Conservation (phyloP, 2,888 invertebrate species). For the Ectobius pallidus region DNA sequence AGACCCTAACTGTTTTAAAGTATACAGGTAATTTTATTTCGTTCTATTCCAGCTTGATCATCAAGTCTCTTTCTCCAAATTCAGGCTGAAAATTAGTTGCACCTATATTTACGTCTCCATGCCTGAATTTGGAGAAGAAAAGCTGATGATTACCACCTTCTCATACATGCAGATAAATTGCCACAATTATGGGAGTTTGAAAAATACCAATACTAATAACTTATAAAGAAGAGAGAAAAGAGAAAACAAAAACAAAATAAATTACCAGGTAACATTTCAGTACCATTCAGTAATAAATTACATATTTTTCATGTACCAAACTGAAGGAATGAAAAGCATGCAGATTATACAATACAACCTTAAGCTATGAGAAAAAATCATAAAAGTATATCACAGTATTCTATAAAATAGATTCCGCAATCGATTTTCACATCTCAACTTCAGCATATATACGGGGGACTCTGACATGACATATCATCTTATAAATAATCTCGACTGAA, state of each 20-base stretch:
- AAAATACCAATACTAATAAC: neutral
- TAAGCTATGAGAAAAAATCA: constrained; percentile 30
- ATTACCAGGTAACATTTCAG: constrained; percentile 4
- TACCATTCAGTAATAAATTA: constrained; percentile 25
- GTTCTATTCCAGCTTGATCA: neutral
- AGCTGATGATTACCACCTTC: neutral
- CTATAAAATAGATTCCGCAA: constrained; percentile 28
- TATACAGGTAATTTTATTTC: constrained; percentile 23
- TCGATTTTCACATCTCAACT: neutral
- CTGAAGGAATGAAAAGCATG: constrained; percentile 35
- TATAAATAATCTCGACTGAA: neutral
- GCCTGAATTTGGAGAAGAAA: neutral
- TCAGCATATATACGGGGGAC: constrained; percentile 14
- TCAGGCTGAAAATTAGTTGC: constrained; percentile 26
- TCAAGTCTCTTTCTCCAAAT: neutral
- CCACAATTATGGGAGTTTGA: neutral
- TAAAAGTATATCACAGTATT: constrained; percentile 38
- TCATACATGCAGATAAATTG: constrained; percentile 14
- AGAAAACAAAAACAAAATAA: neutral
- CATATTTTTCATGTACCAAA: neutral
- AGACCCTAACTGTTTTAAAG: no score
- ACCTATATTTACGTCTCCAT: constrained; percentile 38
- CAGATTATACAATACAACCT: constrained; percentile 35
- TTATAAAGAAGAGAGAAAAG: neutral
- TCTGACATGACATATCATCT: neutral